phyloP scores from a whole-genome alignment of 2,888 invertebrate genomes.

The Tiliacea citrago region DNA sequence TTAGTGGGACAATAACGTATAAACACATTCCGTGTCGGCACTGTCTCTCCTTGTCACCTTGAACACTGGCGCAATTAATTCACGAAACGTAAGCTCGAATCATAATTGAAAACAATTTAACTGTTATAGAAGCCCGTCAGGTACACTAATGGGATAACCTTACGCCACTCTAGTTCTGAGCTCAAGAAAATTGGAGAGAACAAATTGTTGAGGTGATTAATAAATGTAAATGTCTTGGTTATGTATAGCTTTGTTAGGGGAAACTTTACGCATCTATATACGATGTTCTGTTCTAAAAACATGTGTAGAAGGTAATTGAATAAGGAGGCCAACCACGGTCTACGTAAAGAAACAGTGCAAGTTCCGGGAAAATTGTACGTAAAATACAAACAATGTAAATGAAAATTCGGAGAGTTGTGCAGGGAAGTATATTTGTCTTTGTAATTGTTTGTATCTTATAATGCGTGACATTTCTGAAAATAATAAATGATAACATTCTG shows the following conservation, averaged over 20 bases:
- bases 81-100: slow-evolving; percentile 68
- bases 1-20: slow-evolving; percentile 82
- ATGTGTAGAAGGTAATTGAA: slow-evolving; percentile 37
- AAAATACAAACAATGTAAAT: slow-evolving; percentile 3
- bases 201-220: slow-evolving; percentile 56
- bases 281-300: slow-evolving; percentile 11
- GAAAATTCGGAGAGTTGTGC: not conserved
- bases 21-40: slow-evolving; percentile 80
- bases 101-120: slow-evolving; percentile 73
- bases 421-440: not conserved
- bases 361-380: slow-evolving; percentile 6
- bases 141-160: slow-evolving; percentile 43
- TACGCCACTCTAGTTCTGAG: slow-evolving; percentile 42
- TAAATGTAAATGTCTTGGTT: slow-evolving; percentile 59
- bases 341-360: slow-evolving; percentile 13
- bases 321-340: slow-evolving; percentile 7
- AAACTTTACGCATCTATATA: slow-evolving; percentile 27
- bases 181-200: slow-evolving; percentile 37
- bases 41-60: slow-evolving; percentile 73
- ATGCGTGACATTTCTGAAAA: not conserved
- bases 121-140: slow-evolving; percentile 44
- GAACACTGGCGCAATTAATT: slow-evolving; percentile 75
- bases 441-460: not conserved
- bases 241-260: slow-evolving; percentile 25
- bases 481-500: not conserved